Evolutionary conservation across 2,797 vertebrate genomes (phyloP).

Genomic region (Sebastes taczanowskii): DNA sequence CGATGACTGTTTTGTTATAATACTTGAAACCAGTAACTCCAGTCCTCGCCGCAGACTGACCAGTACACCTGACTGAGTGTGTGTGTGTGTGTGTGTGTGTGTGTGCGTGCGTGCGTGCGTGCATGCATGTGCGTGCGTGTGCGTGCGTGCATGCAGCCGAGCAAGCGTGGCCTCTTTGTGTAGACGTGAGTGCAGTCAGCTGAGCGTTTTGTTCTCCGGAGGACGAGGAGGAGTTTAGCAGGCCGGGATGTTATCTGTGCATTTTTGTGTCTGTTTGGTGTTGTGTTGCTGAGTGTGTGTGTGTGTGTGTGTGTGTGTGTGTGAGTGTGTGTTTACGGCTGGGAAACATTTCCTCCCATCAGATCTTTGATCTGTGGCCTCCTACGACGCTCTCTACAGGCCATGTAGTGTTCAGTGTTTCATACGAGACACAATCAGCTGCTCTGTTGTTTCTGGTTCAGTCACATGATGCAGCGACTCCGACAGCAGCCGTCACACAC

Average conservation of each 20-base stretch:
- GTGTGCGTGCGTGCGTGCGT: not conserved
- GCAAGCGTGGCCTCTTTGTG: conserved; percentile 11
- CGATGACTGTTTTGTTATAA: no score
- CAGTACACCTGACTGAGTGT: not conserved
- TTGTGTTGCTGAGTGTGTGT: conserved; percentile 25
- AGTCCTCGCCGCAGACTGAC: not conserved
- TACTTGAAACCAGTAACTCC: not conserved
- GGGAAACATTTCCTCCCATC: conserved; percentile 65
- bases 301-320: conserved; percentile 21
- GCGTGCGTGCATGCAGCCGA: not conserved
- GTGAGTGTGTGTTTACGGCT: conserved; percentile 28
- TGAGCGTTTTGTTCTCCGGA: conserved; percentile 50
- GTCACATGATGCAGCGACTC: conserved; percentile 64
- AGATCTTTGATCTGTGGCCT: conserved; percentile 71
- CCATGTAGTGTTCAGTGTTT: conserved; percentile 39
- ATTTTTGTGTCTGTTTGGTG: conserved; percentile 45
- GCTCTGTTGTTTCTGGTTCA: conserved; percentile 65
- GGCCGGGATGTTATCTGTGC: conserved; percentile 57
- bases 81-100: no score
- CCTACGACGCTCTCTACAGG: conserved; percentile 59
- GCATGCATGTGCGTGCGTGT: not conserved
- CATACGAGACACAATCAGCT: conserved; percentile 67
- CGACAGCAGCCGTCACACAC: not conserved
- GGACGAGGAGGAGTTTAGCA: conserved; percentile 57
- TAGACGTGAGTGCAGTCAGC: conserved; percentile 56